Percentiles rank a stretch among this genome's conserved stretches.
Evolutionary conservation across 2,113 vertebrate genomes (phyloP).

Genomic region (Numida meleagris): DNA sequence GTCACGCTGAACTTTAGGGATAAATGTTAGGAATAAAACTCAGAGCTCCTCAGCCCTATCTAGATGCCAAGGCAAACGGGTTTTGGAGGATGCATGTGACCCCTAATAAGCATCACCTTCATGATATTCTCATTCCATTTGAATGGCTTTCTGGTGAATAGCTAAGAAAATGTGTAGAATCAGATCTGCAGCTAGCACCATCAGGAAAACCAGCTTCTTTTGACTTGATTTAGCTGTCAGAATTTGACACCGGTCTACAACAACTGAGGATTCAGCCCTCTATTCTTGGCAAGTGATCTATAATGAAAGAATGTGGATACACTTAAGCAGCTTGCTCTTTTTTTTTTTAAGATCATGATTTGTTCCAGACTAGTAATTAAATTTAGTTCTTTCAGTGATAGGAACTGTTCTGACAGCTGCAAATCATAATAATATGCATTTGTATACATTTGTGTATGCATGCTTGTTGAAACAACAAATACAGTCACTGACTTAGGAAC

Average conservation of each 20-base stretch:
- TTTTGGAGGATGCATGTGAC: background rate
- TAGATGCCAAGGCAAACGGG: background rate
- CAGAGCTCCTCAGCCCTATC: background rate
- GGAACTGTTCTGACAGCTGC: conserved; percentile 33
- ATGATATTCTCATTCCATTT: background rate
- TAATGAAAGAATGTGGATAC: background rate
- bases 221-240: background rate
- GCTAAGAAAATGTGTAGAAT: background rate
- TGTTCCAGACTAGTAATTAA: conserved; percentile 27
- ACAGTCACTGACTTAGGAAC: background rate
- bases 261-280: background rate
- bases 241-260: background rate
- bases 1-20: background rate
- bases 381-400: background rate
- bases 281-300: conserved; percentile 17
- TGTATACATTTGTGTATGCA: conserved; percentile 3
- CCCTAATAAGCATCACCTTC: background rate
- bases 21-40: background rate
- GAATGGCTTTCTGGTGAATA: background rate
- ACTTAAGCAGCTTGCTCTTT: conserved; percentile 7
- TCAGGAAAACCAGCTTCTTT: background rate
- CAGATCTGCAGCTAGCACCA: background rate
- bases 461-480: background rate
- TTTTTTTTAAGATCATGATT: conserved; percentile 26
- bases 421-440: conserved; percentile 37